Evolutionary conservation across 2,888 invertebrate species (phyloP).

Genomic region (Drosophila pullipes): DNA sequence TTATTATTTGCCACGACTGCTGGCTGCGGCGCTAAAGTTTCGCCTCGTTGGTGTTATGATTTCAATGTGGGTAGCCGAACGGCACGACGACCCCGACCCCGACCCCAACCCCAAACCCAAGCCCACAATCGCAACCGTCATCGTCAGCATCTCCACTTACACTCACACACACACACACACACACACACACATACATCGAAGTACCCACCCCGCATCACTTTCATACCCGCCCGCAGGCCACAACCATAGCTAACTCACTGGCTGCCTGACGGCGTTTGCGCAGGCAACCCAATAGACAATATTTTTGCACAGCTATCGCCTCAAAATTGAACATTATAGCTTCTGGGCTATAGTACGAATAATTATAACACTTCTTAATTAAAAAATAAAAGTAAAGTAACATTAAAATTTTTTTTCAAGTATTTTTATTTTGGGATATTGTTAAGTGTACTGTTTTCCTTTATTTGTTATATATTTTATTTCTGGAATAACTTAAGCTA

Average conservation of each 20-base stretch:
- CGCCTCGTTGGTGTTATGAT: constrained; percentile 81
- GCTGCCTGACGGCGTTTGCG: constrained; percentile 66
- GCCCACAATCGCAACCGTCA: constrained; percentile 68
- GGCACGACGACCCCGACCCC: constrained; percentile 74
- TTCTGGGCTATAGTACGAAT: neutral
- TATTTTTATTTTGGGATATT: neutral
- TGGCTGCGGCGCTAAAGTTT: constrained; percentile 79
- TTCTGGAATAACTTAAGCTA: neutral
- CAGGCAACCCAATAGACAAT: constrained; percentile 66
- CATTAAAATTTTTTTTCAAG: accelerated
- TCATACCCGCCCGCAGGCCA: constrained; percentile 61
- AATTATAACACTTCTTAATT: neutral
- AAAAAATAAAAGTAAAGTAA: neutral
- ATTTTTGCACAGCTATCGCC: neutral
- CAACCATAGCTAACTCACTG: constrained; percentile 75
- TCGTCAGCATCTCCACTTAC: constrained; percentile 71
- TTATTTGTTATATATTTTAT: neutral
- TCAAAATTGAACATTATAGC: neutral
- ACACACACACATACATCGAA: constrained; percentile 13
- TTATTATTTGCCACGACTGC: constrained; percentile 80
- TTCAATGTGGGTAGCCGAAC: constrained; percentile 80
- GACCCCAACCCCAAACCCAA: constrained; percentile 49
- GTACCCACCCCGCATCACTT: constrained; percentile 14
- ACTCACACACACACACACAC: constrained; percentile 25
- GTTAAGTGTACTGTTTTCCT: neutral